These are phyloP conservation scores for Epirrhoe alternata DNA, from an alignment of 2,888 invertebrate species.

Conservation along the genomic window DNA sequence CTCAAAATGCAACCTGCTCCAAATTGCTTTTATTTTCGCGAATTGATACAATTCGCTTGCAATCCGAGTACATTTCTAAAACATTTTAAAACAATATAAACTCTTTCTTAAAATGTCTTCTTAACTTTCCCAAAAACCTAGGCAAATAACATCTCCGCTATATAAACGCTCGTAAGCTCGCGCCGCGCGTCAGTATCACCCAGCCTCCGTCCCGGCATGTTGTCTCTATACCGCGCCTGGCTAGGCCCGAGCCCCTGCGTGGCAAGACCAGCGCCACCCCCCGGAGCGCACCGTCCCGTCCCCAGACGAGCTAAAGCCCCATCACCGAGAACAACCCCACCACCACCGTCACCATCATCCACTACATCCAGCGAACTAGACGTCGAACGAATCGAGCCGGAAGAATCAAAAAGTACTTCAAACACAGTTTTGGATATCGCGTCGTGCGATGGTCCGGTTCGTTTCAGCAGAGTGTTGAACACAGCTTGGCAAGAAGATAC, in stretches of 20 bases:
- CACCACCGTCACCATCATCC: slow-evolving; percentile 71
- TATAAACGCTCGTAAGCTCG: slow-evolving; percentile 50
- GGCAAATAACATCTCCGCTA: slow-evolving; percentile 38
- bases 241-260: slow-evolving; percentile 79
- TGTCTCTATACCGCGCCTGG: slow-evolving; percentile 83
- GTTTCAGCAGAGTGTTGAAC: slow-evolving; percentile 93
- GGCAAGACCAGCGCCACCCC: slow-evolving; percentile 76
- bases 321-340: slow-evolving; percentile 63
- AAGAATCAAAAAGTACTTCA: slow-evolving; percentile 54
- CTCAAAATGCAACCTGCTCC: too few species aligned
- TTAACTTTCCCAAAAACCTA: slow-evolving; percentile 1
- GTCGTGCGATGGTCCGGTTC: slow-evolving; percentile 95
- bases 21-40: too few species aligned
- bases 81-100: too few species aligned
- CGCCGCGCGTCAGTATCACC: slow-evolving; percentile 54
- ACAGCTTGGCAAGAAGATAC: slow-evolving; percentile 87
- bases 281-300: slow-evolving; percentile 78
- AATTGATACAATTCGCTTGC: too few species aligned
- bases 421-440: slow-evolving; percentile 92
- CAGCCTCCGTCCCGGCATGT: slow-evolving; percentile 63
- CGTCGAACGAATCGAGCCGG: slow-evolving; percentile 72
- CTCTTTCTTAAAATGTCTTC: too few species aligned
- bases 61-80: too few species aligned
- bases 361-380: slow-evolving; percentile 77
- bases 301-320: slow-evolving; percentile 71